These are phyloP conservation scores for Zeugodacus cucurbitae DNA, from an alignment of 1,140 invertebrate species.

Conservation along the genomic window DNA sequence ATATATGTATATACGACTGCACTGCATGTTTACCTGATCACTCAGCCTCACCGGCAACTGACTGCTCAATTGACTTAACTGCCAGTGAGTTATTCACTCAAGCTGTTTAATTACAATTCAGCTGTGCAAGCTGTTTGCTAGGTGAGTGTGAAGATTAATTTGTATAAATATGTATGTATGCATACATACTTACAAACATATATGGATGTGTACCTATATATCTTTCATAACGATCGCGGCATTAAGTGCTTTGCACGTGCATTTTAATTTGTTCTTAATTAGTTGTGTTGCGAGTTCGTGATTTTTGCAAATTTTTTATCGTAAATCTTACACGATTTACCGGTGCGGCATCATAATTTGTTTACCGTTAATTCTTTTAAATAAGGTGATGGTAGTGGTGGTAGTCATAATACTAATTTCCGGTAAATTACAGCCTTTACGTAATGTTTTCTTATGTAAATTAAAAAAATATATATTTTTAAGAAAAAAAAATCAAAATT, in stretches of 20 bases:
- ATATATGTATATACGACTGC: not conserved
- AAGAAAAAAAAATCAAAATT: no score
- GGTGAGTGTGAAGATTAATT: not conserved
- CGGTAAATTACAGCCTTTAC: not conserved
- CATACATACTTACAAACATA: not conserved
- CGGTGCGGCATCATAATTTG: not conserved
- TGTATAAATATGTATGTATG: not conserved
- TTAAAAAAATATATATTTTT: no score
- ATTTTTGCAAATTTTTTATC: not conserved
- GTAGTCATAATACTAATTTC: not conserved
- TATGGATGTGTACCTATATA: not conserved
- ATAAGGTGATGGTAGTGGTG: not conserved
- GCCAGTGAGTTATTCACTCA: not conserved
- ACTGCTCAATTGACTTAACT: not conserved
- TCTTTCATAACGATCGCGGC: not conserved
- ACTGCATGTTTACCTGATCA: not conserved
- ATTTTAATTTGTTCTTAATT: slow-evolving; percentile 12
- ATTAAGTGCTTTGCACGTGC: slow-evolving; percentile 1
- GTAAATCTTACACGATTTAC: slow-evolving; percentile 3
- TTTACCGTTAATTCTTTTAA: not conserved
- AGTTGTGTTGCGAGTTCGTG: not conserved
- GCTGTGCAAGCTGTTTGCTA: not conserved
- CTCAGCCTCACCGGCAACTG: not conserved
- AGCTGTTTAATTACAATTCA: slow-evolving; percentile 37
- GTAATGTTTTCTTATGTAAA: no score